phyloP scores from a whole-genome alignment of 1,140 invertebrate species.

The Neuroterus valhalla region DNA sequence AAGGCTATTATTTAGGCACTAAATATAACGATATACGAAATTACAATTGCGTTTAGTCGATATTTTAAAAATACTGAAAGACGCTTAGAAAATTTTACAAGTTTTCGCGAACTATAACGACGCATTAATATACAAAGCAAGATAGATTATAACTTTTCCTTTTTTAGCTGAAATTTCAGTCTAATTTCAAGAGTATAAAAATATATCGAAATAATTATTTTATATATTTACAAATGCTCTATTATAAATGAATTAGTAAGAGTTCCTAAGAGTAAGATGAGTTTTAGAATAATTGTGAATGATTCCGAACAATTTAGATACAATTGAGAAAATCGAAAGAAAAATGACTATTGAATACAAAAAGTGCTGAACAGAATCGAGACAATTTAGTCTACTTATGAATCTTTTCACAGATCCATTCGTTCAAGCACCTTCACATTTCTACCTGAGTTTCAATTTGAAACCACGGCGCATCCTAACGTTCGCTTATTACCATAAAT shows the following conservation, averaged over 20 bases:
- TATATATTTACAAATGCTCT: constrained; percentile 19
- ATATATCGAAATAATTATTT: constrained; percentile 17
- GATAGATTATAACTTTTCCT: constrained; percentile 34
- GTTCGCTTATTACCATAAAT: background rate
- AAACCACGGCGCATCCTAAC: constrained; percentile 32
- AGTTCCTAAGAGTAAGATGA: background rate
- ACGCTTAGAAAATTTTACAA: constrained; percentile 15
- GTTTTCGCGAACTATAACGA: constrained; percentile 22
- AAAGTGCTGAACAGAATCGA: constrained; percentile 41
- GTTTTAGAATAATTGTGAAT: constrained; percentile 1
- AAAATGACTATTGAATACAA: constrained; percentile 27
- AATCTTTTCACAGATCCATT: constrained; percentile 2
- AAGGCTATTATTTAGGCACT: background rate
- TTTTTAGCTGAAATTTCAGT: constrained; percentile 32
- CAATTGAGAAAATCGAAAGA: background rate
- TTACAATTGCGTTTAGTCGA: constrained; percentile 7
- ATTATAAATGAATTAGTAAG: constrained; percentile 34
- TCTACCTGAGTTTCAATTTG: constrained; percentile 20
- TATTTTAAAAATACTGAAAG: constrained; percentile 14
- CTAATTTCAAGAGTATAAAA: constrained; percentile 30
- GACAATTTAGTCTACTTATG: constrained; percentile 31
- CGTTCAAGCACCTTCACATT: constrained; percentile 12
- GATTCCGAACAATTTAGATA: background rate
- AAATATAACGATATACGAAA: constrained; percentile 29
- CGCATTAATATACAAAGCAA: constrained; percentile 38